These are phyloP conservation scores for Limnephilus rhombicus DNA, from an alignment of 2,888 invertebrate genomes.

Conservation along the genomic window DNA sequence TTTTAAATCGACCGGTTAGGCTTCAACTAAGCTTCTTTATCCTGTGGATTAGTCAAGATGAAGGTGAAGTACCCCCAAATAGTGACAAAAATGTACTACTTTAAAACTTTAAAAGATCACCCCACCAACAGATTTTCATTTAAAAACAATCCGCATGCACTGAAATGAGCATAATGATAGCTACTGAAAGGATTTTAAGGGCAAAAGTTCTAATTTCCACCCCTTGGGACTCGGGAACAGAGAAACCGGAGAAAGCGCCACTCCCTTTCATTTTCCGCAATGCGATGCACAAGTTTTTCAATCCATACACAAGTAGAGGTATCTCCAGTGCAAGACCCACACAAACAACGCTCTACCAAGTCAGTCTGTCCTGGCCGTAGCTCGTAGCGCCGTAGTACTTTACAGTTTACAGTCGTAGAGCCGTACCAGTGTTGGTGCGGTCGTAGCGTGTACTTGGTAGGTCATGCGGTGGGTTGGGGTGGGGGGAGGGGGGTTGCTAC, in stretches of 20 bases:
- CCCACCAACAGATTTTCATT: background rate
- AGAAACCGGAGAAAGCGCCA: constrained; percentile 65
- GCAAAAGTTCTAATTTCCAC: background rate
- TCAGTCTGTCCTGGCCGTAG: background rate
- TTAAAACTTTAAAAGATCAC: background rate
- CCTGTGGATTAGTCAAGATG: no score
- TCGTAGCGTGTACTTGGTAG: constrained; percentile 10
- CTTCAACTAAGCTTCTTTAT: no score
- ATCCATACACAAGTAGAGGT: constrained; percentile 3
- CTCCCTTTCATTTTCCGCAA: constrained; percentile 66
- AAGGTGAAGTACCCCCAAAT: background rate
- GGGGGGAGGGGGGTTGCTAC: constrained; percentile 38
- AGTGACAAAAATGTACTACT: background rate
- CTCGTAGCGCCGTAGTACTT: constrained; percentile 3
- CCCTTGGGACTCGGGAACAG: constrained; percentile 39
- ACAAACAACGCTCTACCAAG: background rate
- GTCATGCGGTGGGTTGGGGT: constrained; percentile 6
- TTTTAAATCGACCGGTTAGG: no score
- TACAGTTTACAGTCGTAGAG: constrained; percentile 39
- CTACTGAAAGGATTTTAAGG: background rate
- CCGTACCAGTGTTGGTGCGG: constrained; percentile 16
- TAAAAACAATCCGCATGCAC: background rate
- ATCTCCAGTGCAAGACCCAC: background rate
- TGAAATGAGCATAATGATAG: background rate
- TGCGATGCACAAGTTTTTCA: constrained; percentile 64